Evolutionary conservation across 2,113 vertebrate genomes (phyloP), one percentile per base, ranked within the genome.

Genomic region (Paramormyrops kingsleyae): DNA sequence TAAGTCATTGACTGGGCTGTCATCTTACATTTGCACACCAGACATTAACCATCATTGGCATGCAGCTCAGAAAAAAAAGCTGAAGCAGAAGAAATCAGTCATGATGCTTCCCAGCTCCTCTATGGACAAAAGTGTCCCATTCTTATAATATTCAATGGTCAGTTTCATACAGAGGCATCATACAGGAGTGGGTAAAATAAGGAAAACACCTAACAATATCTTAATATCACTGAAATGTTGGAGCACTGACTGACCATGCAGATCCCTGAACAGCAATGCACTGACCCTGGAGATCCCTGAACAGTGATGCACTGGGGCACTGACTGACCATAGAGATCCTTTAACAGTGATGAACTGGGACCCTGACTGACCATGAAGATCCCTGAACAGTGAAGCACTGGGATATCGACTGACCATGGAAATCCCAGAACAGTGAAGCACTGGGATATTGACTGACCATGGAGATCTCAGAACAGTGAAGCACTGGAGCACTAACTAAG

Each of bases 351-450:
- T 0, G 31, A 31, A 50, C 42, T 42, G 77, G 62, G 2, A 4
- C 21, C 24, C 42, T 15, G 52, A 94, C 96, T 95, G 94, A 99
- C 98, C 97, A 98, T 98, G 96, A 97, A 99, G 94, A 99, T 99
- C 93, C 98, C 97, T 59, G 97, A 98, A 59, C 56, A 62, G 66
- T 70, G 27, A 70, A 0, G 12, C 3, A 70, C n/a, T 70, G n/a
- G 62, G 21, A 0, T 10, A 31, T 0, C 3, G 12, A 31, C 66
- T 35, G 1, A 31, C 59, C 17, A n/a, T 21, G 27, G 50, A 52
- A 1, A 52, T 53, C 52, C 1, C 4, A 0, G 1, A 53, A 53
- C 97, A 86, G 97, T 95, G 95, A 98, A 98, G 49, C 3, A 5
- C n/a, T 70, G n/a, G 66, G 27, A 10, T 2, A 70, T 3, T 9